Base-by-base conservation (phyloP, 2,888 invertebrate species). In the Pollenia angustigena region DNA sequence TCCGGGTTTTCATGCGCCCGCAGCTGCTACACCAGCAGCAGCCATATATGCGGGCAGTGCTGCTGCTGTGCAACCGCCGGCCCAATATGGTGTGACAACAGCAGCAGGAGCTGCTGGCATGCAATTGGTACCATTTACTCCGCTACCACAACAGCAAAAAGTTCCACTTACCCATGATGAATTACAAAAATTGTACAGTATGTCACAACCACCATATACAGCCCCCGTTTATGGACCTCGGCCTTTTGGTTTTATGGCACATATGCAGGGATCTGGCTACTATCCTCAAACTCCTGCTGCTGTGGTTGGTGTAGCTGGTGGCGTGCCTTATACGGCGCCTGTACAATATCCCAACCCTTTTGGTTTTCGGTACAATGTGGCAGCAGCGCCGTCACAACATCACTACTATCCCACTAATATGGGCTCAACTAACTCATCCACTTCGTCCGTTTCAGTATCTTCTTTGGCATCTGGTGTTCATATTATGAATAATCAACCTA, bases 151-250 rank as follows among this genome's bases (percentile, higher is more conserved):
- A 75, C 89, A 88, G 76, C 91, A 90, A 80, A 93, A 93, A 75
- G 89, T 91, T n/a, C 92, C 92, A 7, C 88, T 93, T 0, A 93
- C 91, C 58, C 90, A 90, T 48, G 93, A 93, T 58, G 92, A 93
- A 82, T 88, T 93, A 12, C 91, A 91, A 75, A 91, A 93, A 12
- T 89, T 93, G 10, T 93, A 93, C 48, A 92, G 90, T 88, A 90
- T 93, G 93, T 90, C 92, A 56, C 71, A 87, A 81, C 85, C 79
- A 8, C 71, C 83, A 23, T 88, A 88, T 79, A 85, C 86, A 4
- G 54, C 78, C 0, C 88, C 87, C 6, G 62, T 85, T 8, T 88
- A 88, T 71, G 82, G 83, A 12, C 46, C 80, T 3, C 76, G 74
- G 6, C 87, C 69, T 32, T 87, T 89, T 76, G 88, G 88, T n/a